Evolutionary conservation across 2,113 vertebrate species (phyloP).

Genomic region (Butorides virescens): DNA sequence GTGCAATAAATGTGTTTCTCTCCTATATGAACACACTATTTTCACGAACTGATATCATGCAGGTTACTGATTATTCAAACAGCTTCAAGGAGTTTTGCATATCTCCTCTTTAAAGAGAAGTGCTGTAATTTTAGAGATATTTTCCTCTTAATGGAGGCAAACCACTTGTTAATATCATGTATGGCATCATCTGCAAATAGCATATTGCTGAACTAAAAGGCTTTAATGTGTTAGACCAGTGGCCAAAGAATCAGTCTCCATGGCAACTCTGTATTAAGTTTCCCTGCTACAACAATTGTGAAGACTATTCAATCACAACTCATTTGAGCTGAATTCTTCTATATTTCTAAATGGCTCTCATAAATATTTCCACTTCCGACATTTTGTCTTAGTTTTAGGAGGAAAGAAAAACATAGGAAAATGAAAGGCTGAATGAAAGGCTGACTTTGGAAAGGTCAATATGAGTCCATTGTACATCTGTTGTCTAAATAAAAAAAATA

Average conservation of each 20-base stretch:
- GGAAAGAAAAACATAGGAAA: neutral
- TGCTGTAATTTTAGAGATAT: slow-evolving; percentile 22
- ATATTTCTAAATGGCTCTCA: slow-evolving; percentile 61
- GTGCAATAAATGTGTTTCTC: neutral
- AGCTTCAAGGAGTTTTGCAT: slow-evolving; percentile 13
- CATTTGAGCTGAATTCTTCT: slow-evolving; percentile 59
- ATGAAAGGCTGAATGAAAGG: neutral
- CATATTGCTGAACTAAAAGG: slow-evolving; percentile 70
- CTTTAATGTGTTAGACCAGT: slow-evolving; percentile 70
- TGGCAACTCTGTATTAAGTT: slow-evolving; percentile 73
- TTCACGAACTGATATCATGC: neutral
- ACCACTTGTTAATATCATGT: slow-evolving; percentile 67
- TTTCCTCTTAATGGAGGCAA: slow-evolving; percentile 43
- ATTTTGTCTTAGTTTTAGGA: slow-evolving; percentile 49
- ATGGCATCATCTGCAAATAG: slow-evolving; percentile 62
- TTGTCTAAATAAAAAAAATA: neutral
- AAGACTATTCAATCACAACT: slow-evolving; percentile 64
- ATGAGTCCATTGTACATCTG: neutral
- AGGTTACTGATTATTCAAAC: neutral
- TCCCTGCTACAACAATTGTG: slow-evolving; percentile 30
- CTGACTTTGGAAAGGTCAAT: slow-evolving; percentile 2
- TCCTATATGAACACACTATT: neutral
- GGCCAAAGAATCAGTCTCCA: slow-evolving; percentile 76
- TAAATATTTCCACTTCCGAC: slow-evolving; percentile 57
- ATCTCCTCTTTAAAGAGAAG: slow-evolving; percentile 36